A percentile compares a stretch with the other conserved stretches of the same genome.
Evolutionary conservation across 2,113 vertebrate species (phyloP).

Genomic region (Rattus norvegicus): GRCr8 NC_086023.1:113099501-113100000

Average conservation of each 20-base stretch:
- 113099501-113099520: neutral
- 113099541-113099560: constrained; percentile 17
- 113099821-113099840: neutral
- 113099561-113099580: neutral
- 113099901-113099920: neutral
- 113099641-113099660: constrained; percentile 7
- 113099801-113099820: neutral
- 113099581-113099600: neutral
- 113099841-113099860: neutral
- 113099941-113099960: neutral
- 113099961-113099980: neutral
- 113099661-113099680: constrained; percentile 22
- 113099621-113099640: neutral
- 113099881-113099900: neutral
- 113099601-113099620: neutral
- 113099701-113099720: neutral
- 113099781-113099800: neutral
- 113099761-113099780: neutral
- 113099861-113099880: neutral
- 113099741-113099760: constrained; percentile 6
- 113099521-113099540: constrained; percentile 1
- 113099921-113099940: neutral
- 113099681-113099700: neutral
- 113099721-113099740: neutral
- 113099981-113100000: neutral